phyloP scores from a whole-genome alignment of 2,113 vertebrate species.

The Pluvialis apricaria region DNA sequence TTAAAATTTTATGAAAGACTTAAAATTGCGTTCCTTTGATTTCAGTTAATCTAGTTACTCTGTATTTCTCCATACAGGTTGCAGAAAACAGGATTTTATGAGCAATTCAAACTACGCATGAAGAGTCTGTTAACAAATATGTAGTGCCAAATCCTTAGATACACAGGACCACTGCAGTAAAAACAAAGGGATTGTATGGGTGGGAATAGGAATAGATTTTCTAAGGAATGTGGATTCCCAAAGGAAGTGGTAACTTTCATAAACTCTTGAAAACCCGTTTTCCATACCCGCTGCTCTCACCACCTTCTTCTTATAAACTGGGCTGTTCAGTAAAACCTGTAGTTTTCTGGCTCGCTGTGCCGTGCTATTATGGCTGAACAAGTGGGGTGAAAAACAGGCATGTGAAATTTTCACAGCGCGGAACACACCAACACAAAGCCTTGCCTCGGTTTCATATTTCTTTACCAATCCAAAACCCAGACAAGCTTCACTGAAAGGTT shows the following conservation, averaged over 20 bases:
- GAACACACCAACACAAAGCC: slow-evolving; percentile 6
- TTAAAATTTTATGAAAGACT: slow-evolving; percentile 7
- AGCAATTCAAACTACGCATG: neutral
- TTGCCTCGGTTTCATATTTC: slow-evolving; percentile 43
- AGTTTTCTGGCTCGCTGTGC: neutral
- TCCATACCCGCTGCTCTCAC: neutral
- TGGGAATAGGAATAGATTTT: slow-evolving; percentile 28
- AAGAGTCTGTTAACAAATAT: slow-evolving; percentile 25
- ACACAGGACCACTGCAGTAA: slow-evolving; percentile 18
- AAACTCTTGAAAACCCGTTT: slow-evolving; percentile 23
- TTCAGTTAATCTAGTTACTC: neutral
- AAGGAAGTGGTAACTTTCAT: slow-evolving; percentile 32
- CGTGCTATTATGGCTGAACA: neutral
- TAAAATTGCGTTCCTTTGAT: neutral
- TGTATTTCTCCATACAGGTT: neutral
- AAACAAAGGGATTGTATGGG: slow-evolving; percentile 4
- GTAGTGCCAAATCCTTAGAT: neutral
- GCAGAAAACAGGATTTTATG: neutral
- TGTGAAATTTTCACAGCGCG: neutral
- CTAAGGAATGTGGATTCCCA: slow-evolving; percentile 33
- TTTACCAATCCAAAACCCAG: slow-evolving; percentile 33
- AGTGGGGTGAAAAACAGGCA: slow-evolving; percentile 12
- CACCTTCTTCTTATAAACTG: neutral
- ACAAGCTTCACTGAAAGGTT: slow-evolving; percentile 35
- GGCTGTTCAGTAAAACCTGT: neutral